Percentiles rank a stretch among this genome's conserved stretches.
phyloP scores from a whole-genome alignment of 2,113 vertebrate species.

The Bos indicus region DNA sequence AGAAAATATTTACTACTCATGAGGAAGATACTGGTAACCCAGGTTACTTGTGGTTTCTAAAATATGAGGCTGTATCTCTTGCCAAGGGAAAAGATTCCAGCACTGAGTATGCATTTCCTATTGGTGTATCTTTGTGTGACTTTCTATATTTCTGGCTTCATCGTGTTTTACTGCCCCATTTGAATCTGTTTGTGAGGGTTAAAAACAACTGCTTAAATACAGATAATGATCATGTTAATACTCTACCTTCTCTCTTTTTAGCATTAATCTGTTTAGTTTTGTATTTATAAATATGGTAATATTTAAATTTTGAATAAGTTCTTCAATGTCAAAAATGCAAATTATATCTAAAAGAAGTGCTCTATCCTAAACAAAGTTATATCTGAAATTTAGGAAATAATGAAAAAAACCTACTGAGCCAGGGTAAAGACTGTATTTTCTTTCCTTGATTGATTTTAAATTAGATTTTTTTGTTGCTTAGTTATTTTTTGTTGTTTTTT shows the following conservation, averaged over 20 bases:
- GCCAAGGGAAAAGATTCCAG: background rate
- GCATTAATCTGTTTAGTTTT: background rate
- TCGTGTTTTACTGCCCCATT: background rate
- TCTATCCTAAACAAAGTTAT: background rate
- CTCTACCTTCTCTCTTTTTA: background rate
- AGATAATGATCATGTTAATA: background rate
- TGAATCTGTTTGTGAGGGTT: background rate
- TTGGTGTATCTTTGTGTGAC: background rate
- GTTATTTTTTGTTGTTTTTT: background rate
- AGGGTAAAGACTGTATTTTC: background rate
- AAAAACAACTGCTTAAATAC: slow-evolving; percentile 4
- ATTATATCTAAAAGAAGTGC: background rate
- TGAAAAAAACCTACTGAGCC: background rate
- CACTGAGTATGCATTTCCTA: background rate
- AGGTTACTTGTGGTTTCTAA: background rate
- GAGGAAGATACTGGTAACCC: background rate
- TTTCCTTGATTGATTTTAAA: background rate
- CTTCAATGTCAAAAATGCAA: background rate
- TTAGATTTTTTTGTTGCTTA: background rate
- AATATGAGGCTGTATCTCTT: background rate
- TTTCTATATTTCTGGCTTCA: background rate
- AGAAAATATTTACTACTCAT: background rate
- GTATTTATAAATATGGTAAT: background rate
- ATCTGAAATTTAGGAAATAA: background rate
- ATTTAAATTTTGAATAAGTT: background rate